A percentile compares a stretch with the other conserved stretches of the same genome.
These are phyloP conservation scores for Eulemur macaco DNA, from an alignment of 2,113 vertebrate species.

Conservation along the genomic window DNA sequence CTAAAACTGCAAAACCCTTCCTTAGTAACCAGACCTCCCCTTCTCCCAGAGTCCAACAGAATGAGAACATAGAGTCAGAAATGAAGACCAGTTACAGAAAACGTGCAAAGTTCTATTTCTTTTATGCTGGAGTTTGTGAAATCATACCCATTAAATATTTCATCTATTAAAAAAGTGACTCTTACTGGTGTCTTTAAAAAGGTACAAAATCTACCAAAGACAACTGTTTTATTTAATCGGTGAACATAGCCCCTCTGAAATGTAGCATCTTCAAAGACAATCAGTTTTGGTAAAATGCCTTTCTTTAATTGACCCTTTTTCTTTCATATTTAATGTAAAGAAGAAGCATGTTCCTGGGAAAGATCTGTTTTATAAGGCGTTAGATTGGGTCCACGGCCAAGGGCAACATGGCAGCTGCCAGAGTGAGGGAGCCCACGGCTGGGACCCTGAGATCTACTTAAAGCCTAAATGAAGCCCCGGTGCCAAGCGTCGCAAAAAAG, in stretches of 20 bases:
- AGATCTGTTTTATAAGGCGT: constrained; percentile 43
- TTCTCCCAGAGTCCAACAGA: not conserved
- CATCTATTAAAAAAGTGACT: not conserved
- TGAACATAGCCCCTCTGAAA: not conserved
- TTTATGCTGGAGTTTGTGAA: not conserved
- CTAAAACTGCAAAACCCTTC: not conserved
- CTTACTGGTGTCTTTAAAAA: not conserved
- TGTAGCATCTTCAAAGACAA: constrained; percentile 19
- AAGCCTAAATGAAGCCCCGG: not conserved
- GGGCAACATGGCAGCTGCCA: not conserved
- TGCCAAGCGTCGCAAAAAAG: not conserved
- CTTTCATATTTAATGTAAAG: constrained; percentile 26
- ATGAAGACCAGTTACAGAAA: not conserved
- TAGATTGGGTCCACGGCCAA: constrained; percentile 38
- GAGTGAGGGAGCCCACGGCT: too few species aligned
- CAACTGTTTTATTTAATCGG: not conserved
- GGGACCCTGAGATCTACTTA: not conserved
- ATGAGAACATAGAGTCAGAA: not conserved
- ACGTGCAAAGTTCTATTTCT: not conserved
- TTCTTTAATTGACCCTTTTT: constrained; percentile 17
- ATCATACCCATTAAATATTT: not conserved
- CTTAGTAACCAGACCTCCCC: not conserved
- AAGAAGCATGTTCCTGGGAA: constrained; percentile 41
- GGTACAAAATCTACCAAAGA: not conserved
- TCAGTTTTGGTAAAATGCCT: not conserved